Base-by-base conservation (phyloP, 2,888 invertebrate genomes). In the Acronicta leporina region DNA sequence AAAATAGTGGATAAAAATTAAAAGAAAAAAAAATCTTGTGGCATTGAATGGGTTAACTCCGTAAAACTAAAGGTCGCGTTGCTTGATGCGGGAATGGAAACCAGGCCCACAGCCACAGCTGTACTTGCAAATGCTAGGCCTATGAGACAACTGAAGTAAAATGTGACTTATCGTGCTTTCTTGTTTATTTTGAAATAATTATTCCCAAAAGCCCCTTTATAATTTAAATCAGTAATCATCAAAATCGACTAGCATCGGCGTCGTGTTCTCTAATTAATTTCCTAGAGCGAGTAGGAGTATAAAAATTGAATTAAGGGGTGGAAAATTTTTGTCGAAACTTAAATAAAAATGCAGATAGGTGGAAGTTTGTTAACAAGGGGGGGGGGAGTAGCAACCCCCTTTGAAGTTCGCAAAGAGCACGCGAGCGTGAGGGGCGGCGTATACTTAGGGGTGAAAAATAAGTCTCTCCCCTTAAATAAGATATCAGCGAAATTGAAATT, bases 381-480 rank as follows among this genome's bases (percentile, higher is more conserved):
- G 87, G 83, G 82, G 87, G 88, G 87, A 83, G 76, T 63, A 65
- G 63, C 56, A 61, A 82, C 87, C 87, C 82, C 87, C 90, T 91
- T 93, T 92, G 92, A 92, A 77, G 77, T 79, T 77, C 62, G 66
- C 68, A 73, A 79, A 79, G 80, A 74, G 77, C 71, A 67, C 77
- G 75, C 77, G 67, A 79, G 68, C 80, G 80, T 74, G 52, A 77
- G 77, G 75, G 77, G 77, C 66, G 63, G 57, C 54, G 73, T 64
- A 67, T 91, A 92, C 92, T 92, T 91, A 92, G 93, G 92, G 92
- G 92, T 91, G 90, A 86, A 82, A 87, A 87, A 90, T 90, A 90
- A 87, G 86, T 88, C 86, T 83, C 87, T 85, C 87, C 87, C 91
- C 88, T 88, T 87, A 86, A 88, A 90, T 91, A 79, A 77, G 77